Conservation (phyloP, 1,140 invertebrate species). For the Danaus melanippus region DNA sequence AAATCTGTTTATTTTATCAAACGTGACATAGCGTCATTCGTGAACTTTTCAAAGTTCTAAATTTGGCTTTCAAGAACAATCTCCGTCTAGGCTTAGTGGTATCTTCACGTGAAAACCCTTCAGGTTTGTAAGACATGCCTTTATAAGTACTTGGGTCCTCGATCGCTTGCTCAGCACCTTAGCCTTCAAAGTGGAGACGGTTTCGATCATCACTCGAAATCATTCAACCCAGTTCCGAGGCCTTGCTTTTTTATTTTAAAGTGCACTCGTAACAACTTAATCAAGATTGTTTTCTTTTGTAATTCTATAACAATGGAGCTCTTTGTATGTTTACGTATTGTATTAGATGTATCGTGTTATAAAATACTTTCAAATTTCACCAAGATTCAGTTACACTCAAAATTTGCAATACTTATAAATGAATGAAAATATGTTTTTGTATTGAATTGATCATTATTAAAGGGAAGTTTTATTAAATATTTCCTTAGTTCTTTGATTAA, state of each 20-base stretch:
- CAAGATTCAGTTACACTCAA: too few species aligned
- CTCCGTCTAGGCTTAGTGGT: constrained; percentile 18
- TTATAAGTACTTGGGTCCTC: constrained; percentile 24
- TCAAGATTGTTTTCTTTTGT: too few species aligned
- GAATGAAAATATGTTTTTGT: too few species aligned
- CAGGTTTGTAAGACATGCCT: constrained; percentile 26
- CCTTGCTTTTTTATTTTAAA: constrained; percentile 6
- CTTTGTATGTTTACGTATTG: too few species aligned
- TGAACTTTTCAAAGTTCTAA: constrained; percentile 27
- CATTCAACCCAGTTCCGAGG: constrained; percentile 24
- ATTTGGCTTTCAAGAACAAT: constrained; percentile 21
- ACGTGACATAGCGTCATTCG: constrained; percentile 9
- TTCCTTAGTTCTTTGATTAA: too few species aligned
- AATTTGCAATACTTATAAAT: too few species aligned
- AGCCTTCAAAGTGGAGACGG: constrained; percentile 13
- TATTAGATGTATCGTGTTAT: too few species aligned
- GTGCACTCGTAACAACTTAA: too few species aligned
- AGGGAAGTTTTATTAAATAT: too few species aligned
- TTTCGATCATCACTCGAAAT: constrained; percentile 27
- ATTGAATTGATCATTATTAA: too few species aligned
- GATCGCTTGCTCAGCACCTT: constrained; percentile 24
- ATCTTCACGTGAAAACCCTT: constrained; percentile 27
- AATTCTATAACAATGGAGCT: too few species aligned
- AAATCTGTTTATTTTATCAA: not conserved
- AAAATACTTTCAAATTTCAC: too few species aligned